A percentile compares a stretch with the other conserved stretches of the same genome.
phyloP scores from a whole-genome alignment of 2,113 vertebrate genomes.

The Centropus unirufus region DNA sequence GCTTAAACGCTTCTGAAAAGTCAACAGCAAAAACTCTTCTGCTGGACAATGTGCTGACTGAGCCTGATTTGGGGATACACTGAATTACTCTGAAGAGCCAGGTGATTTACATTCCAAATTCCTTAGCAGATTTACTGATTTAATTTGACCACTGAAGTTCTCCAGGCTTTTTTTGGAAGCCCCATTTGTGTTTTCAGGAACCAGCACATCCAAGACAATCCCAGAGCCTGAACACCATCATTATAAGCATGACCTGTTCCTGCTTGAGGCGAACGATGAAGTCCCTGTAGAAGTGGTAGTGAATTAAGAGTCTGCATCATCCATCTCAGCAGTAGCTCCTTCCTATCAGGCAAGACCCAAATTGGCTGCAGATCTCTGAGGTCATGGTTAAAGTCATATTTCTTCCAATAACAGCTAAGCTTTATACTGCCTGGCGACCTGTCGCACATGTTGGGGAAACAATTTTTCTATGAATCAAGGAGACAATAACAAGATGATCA shows the following conservation, averaged over 20 bases:
- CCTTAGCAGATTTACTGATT: not conserved
- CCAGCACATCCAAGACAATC: constrained; percentile 12
- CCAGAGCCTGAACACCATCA: not conserved
- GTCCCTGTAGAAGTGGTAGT: not conserved
- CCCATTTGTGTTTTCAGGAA: not conserved
- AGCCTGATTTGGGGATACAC: not conserved
- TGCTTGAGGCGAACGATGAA: constrained; percentile 9
- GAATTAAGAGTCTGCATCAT: not conserved
- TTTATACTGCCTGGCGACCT: not conserved
- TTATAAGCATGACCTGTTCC: constrained; percentile 42
- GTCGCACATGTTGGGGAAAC: not conserved
- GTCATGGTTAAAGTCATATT: not conserved
- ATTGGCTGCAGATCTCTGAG: not conserved
- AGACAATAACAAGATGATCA: not conserved
- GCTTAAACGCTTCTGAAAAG: not conserved
- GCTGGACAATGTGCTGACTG: not conserved
- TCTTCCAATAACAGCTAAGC: not conserved
- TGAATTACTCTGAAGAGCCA: not conserved
- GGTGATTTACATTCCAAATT: not conserved
- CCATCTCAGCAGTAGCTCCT: not conserved
- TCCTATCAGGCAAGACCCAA: not conserved
- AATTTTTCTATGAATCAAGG: not conserved
- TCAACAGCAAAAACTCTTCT: not conserved
- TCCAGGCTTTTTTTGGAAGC: constrained; percentile 7
- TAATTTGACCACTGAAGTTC: constrained; percentile 51